A percentile compares a stretch with the other conserved stretches of the same genome.
Conservation (phyloP, 2,113 vertebrate genomes). For the Barbus barbus region DNA sequence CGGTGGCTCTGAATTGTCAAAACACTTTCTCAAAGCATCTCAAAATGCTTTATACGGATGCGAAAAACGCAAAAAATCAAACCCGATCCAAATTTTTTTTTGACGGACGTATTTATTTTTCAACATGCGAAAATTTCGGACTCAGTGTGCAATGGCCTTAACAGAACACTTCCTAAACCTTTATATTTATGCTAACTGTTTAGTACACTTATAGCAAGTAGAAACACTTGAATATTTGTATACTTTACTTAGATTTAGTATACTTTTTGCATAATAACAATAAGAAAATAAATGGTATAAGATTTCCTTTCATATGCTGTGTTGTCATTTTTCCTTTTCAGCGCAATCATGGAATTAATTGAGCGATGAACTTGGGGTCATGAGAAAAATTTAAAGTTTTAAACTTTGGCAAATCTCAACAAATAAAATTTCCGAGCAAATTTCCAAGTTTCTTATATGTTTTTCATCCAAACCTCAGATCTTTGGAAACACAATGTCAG, state of each 20-base stretch:
- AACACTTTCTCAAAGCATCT: too few species aligned
- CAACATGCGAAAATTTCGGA: too few species aligned
- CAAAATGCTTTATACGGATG: too few species aligned
- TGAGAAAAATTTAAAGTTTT: not conserved
- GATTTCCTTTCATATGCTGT: too few species aligned
- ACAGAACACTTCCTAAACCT: not conserved
- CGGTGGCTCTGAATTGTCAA: too few species aligned
- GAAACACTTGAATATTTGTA: not conserved
- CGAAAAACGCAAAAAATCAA: too few species aligned
- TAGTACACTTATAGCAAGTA: not conserved
- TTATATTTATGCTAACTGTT: not conserved
- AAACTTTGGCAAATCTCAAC: not conserved
- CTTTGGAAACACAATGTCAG: not conserved
- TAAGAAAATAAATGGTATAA: too few species aligned
- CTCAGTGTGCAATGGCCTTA: too few species aligned
- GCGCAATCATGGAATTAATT: not conserved
- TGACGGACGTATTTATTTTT: too few species aligned
- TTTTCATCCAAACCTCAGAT: not conserved
- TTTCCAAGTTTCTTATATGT: not conserved
- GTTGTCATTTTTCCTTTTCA: not conserved
- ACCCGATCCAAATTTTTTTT: too few species aligned
- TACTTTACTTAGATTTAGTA: not conserved
- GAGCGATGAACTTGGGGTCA: not conserved
- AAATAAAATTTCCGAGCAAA: too few species aligned
- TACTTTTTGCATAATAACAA: not conserved